Conservation (phyloP, 2,113 vertebrate genomes). For the Phalacrocorax carbo region DNA sequence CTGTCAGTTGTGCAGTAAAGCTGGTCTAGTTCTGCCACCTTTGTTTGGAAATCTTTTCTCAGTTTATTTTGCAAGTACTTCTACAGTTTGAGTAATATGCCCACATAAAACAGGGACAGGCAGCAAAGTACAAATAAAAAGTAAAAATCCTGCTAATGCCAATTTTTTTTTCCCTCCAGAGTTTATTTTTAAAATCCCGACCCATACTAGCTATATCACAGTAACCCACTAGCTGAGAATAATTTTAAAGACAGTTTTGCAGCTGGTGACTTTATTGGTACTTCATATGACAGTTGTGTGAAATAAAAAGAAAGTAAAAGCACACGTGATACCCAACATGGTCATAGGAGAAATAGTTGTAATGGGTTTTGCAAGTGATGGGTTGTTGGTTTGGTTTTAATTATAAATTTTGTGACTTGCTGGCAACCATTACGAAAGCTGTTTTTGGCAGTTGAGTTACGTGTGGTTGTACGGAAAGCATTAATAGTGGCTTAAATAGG, state of each 20-base stretch:
- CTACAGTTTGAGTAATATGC: background rate
- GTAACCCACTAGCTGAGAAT: background rate
- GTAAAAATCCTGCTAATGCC: background rate
- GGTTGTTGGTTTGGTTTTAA: slow-evolving; percentile 16
- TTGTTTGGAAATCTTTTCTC: background rate
- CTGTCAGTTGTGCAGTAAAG: background rate
- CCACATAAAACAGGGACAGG: background rate
- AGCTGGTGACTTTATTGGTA: background rate
- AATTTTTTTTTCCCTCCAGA: background rate
- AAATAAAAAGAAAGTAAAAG: background rate
- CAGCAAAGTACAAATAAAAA: background rate
- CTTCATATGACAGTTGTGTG: background rate
- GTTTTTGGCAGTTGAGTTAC: background rate
- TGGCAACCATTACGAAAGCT: background rate
- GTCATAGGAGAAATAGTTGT: background rate
- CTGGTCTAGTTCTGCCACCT: background rate
- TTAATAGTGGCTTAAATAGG: background rate
- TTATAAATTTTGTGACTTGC: background rate
- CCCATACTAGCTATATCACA: background rate
- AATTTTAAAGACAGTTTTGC: background rate
- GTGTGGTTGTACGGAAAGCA: background rate
- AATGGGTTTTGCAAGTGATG: background rate
- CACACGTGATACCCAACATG: background rate
- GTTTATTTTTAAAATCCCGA: background rate
- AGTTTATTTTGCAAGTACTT: slow-evolving; percentile 19